Evolutionary conservation across 2,113 vertebrate species (phyloP).

Genomic region (Loxodonta africana): DNA sequence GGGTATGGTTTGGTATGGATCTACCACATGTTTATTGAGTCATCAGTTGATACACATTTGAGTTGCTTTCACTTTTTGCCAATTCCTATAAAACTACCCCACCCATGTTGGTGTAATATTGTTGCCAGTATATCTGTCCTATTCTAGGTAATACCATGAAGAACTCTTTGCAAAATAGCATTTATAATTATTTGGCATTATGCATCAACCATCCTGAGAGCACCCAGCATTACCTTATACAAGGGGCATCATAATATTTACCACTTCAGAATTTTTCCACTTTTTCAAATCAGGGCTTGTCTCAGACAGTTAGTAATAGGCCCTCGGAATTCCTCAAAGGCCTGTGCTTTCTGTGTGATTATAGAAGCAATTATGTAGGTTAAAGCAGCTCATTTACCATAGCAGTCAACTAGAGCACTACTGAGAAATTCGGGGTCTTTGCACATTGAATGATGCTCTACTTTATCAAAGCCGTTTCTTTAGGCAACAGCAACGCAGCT

Average conservation of each 20-base stretch:
- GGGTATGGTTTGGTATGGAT: no score
- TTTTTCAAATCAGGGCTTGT: background rate
- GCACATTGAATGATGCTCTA: background rate
- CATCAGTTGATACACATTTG: no score
- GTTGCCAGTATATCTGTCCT: no score
- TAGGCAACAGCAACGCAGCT: constrained; percentile 15
- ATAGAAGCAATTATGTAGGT: background rate
- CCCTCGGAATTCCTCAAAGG: background rate
- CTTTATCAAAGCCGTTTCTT: constrained; percentile 24
- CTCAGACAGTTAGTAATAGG: background rate
- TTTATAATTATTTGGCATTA: background rate
- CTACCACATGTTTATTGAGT: no score
- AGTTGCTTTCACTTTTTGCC: no score
- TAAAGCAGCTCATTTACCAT: background rate
- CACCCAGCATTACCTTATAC: background rate
- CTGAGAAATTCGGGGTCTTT: background rate
- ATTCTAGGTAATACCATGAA: no score
- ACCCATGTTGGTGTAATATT: no score
- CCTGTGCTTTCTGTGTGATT: background rate
- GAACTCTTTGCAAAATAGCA: no score
- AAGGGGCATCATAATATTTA: background rate
- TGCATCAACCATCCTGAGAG: background rate
- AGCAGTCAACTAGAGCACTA: background rate
- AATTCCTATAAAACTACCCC: no score
- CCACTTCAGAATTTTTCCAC: background rate